Evolutionary conservation across 1,140 invertebrate species (phyloP).

Genomic region (Lamellibrachia luymesi): DNA sequence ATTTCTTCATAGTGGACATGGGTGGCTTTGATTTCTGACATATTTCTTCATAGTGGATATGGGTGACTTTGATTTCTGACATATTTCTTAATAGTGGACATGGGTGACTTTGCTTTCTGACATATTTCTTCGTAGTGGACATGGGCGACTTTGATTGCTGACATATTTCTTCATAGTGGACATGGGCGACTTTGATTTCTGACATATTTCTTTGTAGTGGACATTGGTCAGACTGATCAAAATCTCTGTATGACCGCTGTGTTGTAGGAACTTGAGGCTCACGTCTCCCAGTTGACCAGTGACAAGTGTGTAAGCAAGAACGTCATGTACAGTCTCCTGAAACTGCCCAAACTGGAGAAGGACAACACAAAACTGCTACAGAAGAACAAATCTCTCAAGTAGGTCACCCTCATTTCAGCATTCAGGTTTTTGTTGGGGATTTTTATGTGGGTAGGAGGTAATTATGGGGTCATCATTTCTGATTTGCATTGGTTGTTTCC

Average conservation of each 20-base stretch:
- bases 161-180: too few relatives aligned
- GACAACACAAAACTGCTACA: conserved; percentile 38
- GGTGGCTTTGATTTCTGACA: too few relatives aligned
- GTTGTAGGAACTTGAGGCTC: conserved; percentile 3
- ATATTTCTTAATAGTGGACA: too few relatives aligned
- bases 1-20: too few relatives aligned
- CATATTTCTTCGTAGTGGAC: too few relatives aligned
- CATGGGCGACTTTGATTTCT: background rate
- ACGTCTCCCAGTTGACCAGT: background rate
- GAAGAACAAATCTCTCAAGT: conserved; percentile 35
- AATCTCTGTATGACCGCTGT: background rate
- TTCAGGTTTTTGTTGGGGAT: background rate
- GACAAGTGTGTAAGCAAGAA: background rate
- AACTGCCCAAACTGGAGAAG: conserved; percentile 34
- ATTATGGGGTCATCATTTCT: background rate
- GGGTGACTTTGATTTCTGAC: too few relatives aligned
- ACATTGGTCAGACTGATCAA: background rate
- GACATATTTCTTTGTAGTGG: background rate
- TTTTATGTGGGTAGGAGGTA: background rate
- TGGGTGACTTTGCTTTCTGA: too few relatives aligned
- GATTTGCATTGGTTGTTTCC: too few relatives aligned
- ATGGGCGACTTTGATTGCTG: too few relatives aligned
- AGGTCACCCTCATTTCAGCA: background rate
- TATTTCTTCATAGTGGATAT: too few relatives aligned
- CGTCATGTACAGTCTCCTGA: background rate